These are phyloP conservation scores for Scomber colias DNA, from an alignment of 2,113 vertebrate genomes.

Conservation along the genomic window DNA sequence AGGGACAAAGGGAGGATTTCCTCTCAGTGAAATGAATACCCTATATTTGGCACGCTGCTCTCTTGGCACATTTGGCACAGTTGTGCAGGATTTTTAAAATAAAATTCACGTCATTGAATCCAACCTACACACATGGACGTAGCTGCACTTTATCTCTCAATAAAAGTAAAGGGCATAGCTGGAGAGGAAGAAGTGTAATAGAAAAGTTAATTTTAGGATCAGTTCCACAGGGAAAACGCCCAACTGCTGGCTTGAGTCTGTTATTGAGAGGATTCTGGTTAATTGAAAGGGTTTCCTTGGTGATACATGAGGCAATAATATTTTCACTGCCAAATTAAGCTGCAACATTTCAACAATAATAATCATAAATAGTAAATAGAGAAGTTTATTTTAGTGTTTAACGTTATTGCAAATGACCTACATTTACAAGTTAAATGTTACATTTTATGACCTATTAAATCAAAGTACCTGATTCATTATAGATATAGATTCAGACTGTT, in stretches of 20 bases:
- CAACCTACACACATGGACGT: conserved; percentile 12
- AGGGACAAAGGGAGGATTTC: conserved; percentile 69
- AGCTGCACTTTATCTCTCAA: conserved; percentile 16
- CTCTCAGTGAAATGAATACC: conserved; percentile 39
- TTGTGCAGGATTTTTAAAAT: conserved; percentile 5
- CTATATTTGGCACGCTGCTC: conserved; percentile 39
- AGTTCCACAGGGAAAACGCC: background rate
- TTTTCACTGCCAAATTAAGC: background rate
- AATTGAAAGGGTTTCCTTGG: background rate
- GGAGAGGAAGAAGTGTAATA: conserved; percentile 27
- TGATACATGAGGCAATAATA: background rate
- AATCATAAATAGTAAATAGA: too few species aligned
- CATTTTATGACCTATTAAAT: conserved; percentile 1
- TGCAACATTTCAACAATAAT: background rate
- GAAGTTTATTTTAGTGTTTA: background rate
- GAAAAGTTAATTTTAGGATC: conserved; percentile 50
- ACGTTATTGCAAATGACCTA: background rate
- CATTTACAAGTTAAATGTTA: background rate
- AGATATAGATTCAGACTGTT: background rate
- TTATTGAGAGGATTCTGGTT: background rate
- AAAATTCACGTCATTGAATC: conserved; percentile 18
- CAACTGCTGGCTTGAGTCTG: conserved; percentile 4
- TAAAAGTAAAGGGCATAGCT: conserved; percentile 40
- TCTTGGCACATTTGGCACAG: conserved; percentile 56
- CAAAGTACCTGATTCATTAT: background rate